These are phyloP conservation scores for Brachypterus glaber DNA, from an alignment of 2,888 invertebrate species.

Conservation along the genomic window DNA sequence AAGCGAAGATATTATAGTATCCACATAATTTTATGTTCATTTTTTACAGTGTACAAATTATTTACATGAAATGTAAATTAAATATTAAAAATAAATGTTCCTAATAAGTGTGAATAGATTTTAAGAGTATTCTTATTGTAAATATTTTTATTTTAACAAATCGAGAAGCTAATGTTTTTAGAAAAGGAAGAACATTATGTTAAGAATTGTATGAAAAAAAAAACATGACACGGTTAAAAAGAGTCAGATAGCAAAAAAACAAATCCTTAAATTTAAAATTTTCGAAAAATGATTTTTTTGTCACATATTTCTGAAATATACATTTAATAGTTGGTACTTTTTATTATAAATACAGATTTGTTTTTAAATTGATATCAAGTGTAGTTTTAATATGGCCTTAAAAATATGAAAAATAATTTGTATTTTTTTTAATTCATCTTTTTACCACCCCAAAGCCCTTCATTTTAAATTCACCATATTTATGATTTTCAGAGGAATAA, in stretches of 20 bases:
- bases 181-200: neutral
- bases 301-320: too few relatives aligned
- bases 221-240: slow-evolving; percentile 3
- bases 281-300: too few relatives aligned
- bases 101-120: slow-evolving; percentile 31
- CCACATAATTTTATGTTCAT: slow-evolving; percentile 5
- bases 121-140: slow-evolving; percentile 26
- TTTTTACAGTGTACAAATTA: neutral
- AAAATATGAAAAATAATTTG: too few relatives aligned
- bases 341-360: too few relatives aligned
- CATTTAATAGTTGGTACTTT: too few relatives aligned
- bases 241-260: neutral
- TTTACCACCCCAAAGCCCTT: too few relatives aligned
- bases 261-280: too few relatives aligned
- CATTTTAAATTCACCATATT: too few relatives aligned
- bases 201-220: slow-evolving; percentile 3
- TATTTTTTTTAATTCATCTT: too few relatives aligned
- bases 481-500: too few relatives aligned
- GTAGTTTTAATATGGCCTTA: too few relatives aligned
- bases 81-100: slow-evolving; percentile 31
- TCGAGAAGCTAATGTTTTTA: neutral
- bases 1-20: slow-evolving; percentile 17
- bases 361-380: too few relatives aligned
- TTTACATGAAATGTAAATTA: slow-evolving; percentile 20
- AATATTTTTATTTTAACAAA: slow-evolving; percentile 1